A percentile compares a stretch with the other conserved stretches of the same genome.
These are phyloP conservation scores for Pterostichus madidus DNA, from an alignment of 2,888 invertebrate genomes.

Conservation along the genomic window DNA sequence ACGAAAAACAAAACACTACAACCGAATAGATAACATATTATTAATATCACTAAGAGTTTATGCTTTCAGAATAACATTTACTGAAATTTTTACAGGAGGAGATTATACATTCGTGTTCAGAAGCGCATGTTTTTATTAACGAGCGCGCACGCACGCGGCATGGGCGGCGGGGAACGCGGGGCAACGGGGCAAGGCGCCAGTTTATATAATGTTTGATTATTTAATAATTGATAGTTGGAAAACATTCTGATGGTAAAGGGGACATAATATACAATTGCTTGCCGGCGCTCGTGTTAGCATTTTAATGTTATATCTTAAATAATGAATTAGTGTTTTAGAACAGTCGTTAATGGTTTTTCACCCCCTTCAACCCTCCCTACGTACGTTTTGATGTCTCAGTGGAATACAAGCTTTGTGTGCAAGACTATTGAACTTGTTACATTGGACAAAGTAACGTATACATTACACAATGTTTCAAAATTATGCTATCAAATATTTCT, in stretches of 20 bases:
- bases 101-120: slow-evolving; percentile 20
- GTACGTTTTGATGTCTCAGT: background rate
- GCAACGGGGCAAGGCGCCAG: background rate
- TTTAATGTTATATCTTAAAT: slow-evolving; percentile 52
- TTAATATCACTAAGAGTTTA: slow-evolving; percentile 32
- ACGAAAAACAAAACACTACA: slow-evolving; percentile 17
- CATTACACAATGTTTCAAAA: no score
- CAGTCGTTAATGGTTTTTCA: slow-evolving; percentile 48
- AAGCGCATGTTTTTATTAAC: slow-evolving; percentile 23
- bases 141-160: slow-evolving; percentile 21
- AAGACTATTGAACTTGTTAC: no score
- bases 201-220: slow-evolving; percentile 58
- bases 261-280: slow-evolving; percentile 47
- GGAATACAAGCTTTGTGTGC: slow-evolving; percentile 1
- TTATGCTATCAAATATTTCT: no score
- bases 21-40: slow-evolving; percentile 16
- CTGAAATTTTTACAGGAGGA: background rate
- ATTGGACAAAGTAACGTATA: no score
- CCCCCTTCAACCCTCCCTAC: background rate
- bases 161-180: background rate
- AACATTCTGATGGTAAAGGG: slow-evolving; percentile 51
- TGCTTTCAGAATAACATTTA: slow-evolving; percentile 32
- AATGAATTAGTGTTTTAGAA: slow-evolving; percentile 49
- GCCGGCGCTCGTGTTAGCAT: slow-evolving; percentile 18
- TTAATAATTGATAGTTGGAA: slow-evolving; percentile 58